A percentile compares a stretch with the other conserved stretches of the same genome.
These are phyloP conservation scores for Cloeon dipterum DNA, from an alignment of 2,888 invertebrate species.

Conservation along the genomic window DNA sequence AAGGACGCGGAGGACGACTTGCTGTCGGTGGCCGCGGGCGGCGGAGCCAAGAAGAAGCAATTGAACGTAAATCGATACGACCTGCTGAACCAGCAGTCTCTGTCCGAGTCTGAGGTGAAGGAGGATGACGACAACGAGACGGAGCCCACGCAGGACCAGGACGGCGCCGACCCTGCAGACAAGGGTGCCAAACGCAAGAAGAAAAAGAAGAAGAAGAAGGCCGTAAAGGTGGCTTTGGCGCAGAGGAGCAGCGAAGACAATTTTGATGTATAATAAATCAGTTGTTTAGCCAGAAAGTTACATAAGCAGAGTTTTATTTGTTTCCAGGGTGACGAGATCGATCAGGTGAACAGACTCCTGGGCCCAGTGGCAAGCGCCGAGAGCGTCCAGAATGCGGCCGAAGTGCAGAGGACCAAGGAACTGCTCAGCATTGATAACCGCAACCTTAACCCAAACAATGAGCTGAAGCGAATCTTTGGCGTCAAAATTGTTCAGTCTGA, in stretches of 20 bases:
- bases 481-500: constrained; percentile 50
- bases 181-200: constrained; percentile 29
- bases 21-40: constrained; percentile 16
- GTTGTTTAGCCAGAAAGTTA: too few relatives aligned
- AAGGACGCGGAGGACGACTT: constrained; percentile 17
- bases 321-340: constrained; percentile 33
- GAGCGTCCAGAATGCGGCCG: not conserved
- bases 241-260: constrained; percentile 37
- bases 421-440: constrained; percentile 40
- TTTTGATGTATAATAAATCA: constrained; percentile 33
- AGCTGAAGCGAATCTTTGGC: constrained; percentile 60
- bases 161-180: constrained; percentile 16
- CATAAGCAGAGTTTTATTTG: constrained; percentile 6
- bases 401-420: not conserved
- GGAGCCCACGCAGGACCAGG: constrained; percentile 25
- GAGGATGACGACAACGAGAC: constrained; percentile 38
- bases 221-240: constrained; percentile 7
- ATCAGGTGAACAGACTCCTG: constrained; percentile 40
- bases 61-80: constrained; percentile 42
- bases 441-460: constrained; percentile 55
- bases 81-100: constrained; percentile 39
- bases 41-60: constrained; percentile 28
- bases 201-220: constrained; percentile 33
- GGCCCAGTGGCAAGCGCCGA: constrained; percentile 19
- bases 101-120: constrained; percentile 43